phyloP scores from a whole-genome alignment of 2,797 vertebrate species.

The Neomorphus geoffroyi region DNA sequence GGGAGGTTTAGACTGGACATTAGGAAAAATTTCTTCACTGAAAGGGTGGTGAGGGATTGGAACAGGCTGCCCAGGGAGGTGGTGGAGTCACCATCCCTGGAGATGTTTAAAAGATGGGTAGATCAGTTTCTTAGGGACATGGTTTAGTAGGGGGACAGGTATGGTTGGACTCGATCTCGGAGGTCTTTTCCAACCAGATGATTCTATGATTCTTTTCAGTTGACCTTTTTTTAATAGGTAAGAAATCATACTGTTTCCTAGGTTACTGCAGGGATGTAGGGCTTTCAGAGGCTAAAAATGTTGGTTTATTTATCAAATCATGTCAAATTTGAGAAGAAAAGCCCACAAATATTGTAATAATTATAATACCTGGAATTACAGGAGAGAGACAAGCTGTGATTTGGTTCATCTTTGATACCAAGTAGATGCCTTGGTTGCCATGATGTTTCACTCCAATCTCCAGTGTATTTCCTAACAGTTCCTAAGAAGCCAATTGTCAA shows the following conservation, averaged over 20 bases:
- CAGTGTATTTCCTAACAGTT: slow-evolving; percentile 87
- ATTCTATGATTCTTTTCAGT: background rate
- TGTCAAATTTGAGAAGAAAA: background rate
- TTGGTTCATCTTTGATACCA: background rate
- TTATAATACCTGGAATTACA: background rate
- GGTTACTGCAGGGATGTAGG: background rate
- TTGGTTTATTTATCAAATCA: background rate
- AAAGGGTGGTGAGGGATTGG: too few relatives aligned
- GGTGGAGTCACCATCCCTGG: too few relatives aligned
- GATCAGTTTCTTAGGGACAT: too few relatives aligned
- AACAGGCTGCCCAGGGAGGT: too few relatives aligned
- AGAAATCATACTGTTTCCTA: background rate
- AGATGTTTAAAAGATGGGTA: too few relatives aligned
- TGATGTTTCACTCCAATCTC: slow-evolving; percentile 84
- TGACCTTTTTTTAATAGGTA: background rate
- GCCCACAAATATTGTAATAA: background rate
- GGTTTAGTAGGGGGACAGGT: too few relatives aligned
- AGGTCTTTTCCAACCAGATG: too few relatives aligned
- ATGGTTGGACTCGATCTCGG: too few relatives aligned
- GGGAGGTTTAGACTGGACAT: too few relatives aligned
- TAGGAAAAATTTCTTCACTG: too few relatives aligned
- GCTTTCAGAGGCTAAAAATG: background rate
- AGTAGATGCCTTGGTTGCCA: slow-evolving; percentile 20
- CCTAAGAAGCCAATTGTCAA: slow-evolving; percentile 84
- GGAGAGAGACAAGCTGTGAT: background rate